Percentiles rank a stretch among this genome's conserved stretches.
Evolutionary conservation across 2,888 invertebrate species (phyloP).

Genomic region (Rapana venosa): DNA sequence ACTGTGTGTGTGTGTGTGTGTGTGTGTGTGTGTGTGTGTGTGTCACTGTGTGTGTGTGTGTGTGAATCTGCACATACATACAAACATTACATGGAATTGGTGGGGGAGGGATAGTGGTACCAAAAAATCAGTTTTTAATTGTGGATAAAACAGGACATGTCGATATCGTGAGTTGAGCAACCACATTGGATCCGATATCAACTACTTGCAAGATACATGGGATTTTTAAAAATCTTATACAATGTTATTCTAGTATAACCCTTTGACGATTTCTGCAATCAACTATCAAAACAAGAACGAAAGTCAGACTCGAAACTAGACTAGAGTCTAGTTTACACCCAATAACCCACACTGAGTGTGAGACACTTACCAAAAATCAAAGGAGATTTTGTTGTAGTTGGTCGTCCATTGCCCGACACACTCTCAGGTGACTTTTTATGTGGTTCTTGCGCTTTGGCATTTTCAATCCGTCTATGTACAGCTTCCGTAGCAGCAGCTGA

Average conservation of each 20-base stretch:
- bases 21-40: neutral
- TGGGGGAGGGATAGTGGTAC: neutral
- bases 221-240: too few species aligned
- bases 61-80: neutral
- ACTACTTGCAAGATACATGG: too few species aligned
- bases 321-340: too few species aligned
- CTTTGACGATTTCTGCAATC: too few species aligned
- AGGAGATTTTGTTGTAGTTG: neutral
- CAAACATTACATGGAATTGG: neutral
- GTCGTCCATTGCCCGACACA: slow-evolving; percentile 5
- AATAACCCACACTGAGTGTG: neutral
- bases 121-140: too few species aligned
- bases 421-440: neutral
- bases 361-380: slow-evolving; percentile 22
- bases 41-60: slow-evolving; percentile 1
- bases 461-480: neutral
- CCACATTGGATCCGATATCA: too few species aligned
- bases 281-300: too few species aligned
- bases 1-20: neutral
- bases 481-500: neutral
- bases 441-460: neutral
- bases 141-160: too few species aligned
- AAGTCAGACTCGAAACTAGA: too few species aligned
- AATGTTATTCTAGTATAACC: too few species aligned
- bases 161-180: too few species aligned